Conservation (phyloP, 2,888 invertebrate species). For the Pristionchus japonicus region DNA sequence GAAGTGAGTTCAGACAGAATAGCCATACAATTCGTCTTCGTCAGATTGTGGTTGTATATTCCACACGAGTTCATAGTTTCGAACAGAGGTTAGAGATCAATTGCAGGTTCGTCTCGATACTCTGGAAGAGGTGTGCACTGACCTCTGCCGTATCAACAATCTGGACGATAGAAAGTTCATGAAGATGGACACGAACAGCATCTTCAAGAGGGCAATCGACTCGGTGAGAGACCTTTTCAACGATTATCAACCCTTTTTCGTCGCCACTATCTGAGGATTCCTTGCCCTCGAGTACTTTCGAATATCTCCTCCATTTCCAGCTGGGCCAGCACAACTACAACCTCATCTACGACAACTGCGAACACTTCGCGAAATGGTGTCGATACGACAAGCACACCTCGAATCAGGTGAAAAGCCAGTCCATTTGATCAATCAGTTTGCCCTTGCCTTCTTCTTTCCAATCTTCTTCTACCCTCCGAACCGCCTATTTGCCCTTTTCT, state of each 20-base stretch:
- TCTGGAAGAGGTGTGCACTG: constrained; percentile 50
- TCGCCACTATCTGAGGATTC: neutral
- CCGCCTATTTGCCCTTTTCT: neutral
- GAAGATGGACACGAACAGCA: constrained; percentile 61
- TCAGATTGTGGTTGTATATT: neutral
- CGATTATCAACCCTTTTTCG: neutral
- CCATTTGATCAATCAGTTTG: neutral
- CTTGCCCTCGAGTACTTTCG: neutral
- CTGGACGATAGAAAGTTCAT: constrained; percentile 56
- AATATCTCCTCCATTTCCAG: neutral
- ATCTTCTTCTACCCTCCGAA: neutral
- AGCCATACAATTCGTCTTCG: no score
- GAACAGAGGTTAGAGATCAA: no score
- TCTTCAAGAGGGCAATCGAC: constrained; percentile 67
- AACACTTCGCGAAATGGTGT: constrained; percentile 75
- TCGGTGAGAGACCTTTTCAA: constrained; percentile 45
- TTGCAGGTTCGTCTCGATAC: constrained; percentile 59
- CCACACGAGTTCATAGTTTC: neutral
- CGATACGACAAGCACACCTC: constrained; percentile 74
- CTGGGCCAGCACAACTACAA: constrained; percentile 74
- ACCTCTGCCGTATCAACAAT: constrained; percentile 62
- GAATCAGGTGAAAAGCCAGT: constrained; percentile 62
- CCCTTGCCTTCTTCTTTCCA: neutral
- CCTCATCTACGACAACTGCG: constrained; percentile 75
- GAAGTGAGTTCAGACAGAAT: no score